Percentiles rank a stretch among this genome's conserved stretches.
Evolutionary conservation across 2,113 vertebrate genomes (phyloP).

Genomic region (Procavia capensis): DNA sequence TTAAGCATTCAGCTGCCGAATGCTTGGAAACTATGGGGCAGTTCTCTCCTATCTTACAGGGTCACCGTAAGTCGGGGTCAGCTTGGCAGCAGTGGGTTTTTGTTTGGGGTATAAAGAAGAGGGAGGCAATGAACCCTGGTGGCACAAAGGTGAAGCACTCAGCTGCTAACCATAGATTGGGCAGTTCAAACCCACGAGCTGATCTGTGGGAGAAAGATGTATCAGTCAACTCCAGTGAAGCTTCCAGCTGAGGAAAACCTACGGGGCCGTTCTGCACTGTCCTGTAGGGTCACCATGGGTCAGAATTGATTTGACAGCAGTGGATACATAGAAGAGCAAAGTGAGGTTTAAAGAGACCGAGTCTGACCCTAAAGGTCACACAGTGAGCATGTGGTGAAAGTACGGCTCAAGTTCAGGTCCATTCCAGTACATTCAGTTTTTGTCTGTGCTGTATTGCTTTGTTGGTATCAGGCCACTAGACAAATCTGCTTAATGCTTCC

Average conservation of each 20-base stretch:
- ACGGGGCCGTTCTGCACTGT: background rate
- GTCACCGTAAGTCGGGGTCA: too few relatives aligned
- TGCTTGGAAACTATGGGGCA: too few relatives aligned
- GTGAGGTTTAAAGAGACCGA: background rate
- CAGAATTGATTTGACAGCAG: too few relatives aligned
- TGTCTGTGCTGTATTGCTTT: fast-evolving
- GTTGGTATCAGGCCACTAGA: too few relatives aligned
- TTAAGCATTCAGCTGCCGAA: background rate
- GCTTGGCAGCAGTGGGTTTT: too few relatives aligned
- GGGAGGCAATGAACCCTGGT: too few relatives aligned
- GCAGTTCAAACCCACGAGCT: background rate
- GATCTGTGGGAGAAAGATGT: background rate
- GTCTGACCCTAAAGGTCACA: background rate
- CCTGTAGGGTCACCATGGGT: background rate
- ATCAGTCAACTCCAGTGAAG: background rate
- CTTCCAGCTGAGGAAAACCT: background rate
- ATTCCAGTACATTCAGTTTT: fast-evolving
- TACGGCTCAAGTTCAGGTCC: fast-evolving
- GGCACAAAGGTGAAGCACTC: background rate
- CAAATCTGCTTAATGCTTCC: background rate
- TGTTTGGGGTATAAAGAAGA: too few relatives aligned
- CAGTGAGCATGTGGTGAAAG: background rate
- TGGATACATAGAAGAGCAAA: fast-evolving
- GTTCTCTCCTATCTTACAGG: too few relatives aligned
- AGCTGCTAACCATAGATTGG: background rate